Evolutionary conservation across 2,113 vertebrate species (phyloP).

Genomic region (Connochaetes taurinus): DNA sequence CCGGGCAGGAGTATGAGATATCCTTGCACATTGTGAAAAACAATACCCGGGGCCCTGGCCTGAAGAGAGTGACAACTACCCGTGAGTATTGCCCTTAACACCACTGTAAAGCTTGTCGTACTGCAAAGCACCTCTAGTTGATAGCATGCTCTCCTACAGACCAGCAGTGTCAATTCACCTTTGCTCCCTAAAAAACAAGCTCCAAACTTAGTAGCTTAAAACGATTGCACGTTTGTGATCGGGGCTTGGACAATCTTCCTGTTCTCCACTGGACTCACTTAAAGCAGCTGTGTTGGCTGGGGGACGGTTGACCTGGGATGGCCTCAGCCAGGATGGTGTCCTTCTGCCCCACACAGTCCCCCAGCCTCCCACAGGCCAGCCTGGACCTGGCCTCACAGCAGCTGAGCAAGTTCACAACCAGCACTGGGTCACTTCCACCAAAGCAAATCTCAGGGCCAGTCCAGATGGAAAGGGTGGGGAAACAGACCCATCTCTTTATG

Average conservation of each 20-base stretch:
- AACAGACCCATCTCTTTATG: neutral
- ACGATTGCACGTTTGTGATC: neutral
- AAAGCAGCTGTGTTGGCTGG: neutral
- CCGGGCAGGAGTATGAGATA: conserved; percentile 96
- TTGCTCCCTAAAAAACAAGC: neutral
- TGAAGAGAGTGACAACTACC: conserved; percentile 89
- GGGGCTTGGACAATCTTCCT: neutral
- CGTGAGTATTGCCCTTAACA: conserved; percentile 81
- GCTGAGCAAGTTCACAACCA: neutral
- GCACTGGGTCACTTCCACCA: neutral
- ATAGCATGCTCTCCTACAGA: neutral
- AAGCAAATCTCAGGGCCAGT: neutral
- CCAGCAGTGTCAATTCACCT: neutral
- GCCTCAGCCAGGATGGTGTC: neutral
- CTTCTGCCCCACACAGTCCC: neutral
- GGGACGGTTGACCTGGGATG: no score
- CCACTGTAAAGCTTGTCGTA: rapidly evolving
- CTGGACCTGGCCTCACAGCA: neutral
- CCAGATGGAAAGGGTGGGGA: neutral
- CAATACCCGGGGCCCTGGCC: conserved; percentile 90
- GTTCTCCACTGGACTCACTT: neutral
- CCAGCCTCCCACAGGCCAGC: neutral
- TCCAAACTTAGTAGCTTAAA: neutral
- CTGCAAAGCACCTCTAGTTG: neutral
- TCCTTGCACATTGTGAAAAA: conserved; percentile 95